Evolutionary conservation across 2,113 vertebrate genomes (phyloP).

Genomic region (Syrmaticus mikado): DNA sequence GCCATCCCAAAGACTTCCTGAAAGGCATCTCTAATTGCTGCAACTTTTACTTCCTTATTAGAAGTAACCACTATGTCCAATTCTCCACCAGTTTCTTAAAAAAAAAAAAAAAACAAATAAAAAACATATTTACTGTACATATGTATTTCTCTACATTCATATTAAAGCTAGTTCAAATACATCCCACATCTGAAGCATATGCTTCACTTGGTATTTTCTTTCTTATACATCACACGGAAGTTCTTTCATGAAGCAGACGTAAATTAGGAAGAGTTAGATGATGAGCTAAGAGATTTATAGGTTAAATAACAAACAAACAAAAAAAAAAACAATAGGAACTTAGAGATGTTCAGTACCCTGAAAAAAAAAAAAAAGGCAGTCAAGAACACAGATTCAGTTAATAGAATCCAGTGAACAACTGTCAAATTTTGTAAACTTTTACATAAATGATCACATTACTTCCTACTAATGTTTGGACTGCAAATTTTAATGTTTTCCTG

Average conservation of each 20-base stretch:
- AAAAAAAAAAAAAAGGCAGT: background rate
- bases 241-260: background rate
- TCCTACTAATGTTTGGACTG: background rate
- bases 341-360: background rate
- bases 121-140: background rate
- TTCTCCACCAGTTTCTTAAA: conserved; percentile 92
- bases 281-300: background rate
- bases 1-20: conserved; percentile 98
- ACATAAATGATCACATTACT: background rate
- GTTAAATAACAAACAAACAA: background rate
- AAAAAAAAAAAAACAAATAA: background rate
- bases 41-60: conserved; percentile 89
- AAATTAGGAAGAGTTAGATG: background rate
- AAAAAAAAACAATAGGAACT: background rate
- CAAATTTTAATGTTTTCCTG: background rate
- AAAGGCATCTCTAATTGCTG: conserved; percentile 93
- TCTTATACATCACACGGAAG: background rate
- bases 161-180: background rate
- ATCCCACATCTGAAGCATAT: background rate
- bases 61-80: conserved; percentile 95
- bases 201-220: background rate
- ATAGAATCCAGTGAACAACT: background rate
- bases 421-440: background rate
- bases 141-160: background rate
- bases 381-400: background rate